Base-by-base conservation (phyloP, 2,113 vertebrate genomes). In the Gambusia holbrooki region DNA sequence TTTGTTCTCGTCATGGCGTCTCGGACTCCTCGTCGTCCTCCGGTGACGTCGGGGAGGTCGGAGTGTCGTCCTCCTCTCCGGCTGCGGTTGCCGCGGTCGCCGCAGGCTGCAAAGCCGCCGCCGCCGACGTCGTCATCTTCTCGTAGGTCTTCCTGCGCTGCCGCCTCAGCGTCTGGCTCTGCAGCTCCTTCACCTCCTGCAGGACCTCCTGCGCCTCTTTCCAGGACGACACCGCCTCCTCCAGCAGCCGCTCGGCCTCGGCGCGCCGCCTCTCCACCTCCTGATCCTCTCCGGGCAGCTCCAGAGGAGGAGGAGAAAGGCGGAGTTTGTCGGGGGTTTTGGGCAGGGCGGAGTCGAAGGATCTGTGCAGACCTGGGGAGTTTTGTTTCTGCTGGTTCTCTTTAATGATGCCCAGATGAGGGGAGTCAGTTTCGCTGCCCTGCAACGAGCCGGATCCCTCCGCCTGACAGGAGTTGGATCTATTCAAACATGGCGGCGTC, bases 181-280 rank as follows among this genome's bases (percentile, higher is more conserved):
- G 95, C 90, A 99, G 93, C 91, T 97, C 96, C 71, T 92, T 94
- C 77, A 99, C 96, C 82, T 99, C 97, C 94, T 96, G 95, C 89
- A 99, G 90, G 79, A 99, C 96, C 74, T 95, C 94, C 92, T 95
- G 95, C 0, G 98, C 98, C 82, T 99, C 96, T 86, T 94, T 96
- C 98, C 97, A 98, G 1, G 95, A 96, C 0, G 94, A 96, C 0
- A 97, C 95, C 0, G 98, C 98, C 89, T 98, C 97, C 83, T 95
- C 95, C 70, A 99, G 94, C 80, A 99, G 93, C 66, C 95, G 94
- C 93, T 97, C 96, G 0, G 96, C 96, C 84, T 98, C 96, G 1
- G 93, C 95, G 33, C 96, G 93, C 84, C 94, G 90, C 83, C 90
- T 91, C 32, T 95, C 95, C 5, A 94, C 94, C 66, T 95, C 95